These are phyloP conservation scores for Parambassis ranga DNA, from an alignment of 2,797 vertebrate species.

Conservation along the genomic window DNA sequence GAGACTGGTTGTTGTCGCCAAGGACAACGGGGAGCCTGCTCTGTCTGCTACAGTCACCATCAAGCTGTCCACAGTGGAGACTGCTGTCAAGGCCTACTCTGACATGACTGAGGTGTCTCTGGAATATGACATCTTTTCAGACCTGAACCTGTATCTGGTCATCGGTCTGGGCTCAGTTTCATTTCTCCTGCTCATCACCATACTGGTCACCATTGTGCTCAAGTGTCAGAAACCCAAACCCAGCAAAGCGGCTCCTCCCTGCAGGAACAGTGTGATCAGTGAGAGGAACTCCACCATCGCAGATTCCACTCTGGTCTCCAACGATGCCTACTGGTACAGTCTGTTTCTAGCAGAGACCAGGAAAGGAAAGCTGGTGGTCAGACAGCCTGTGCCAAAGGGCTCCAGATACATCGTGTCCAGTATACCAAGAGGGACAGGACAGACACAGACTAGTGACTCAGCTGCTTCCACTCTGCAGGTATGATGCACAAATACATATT, in stretches of 20 bases:
- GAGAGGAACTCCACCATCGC: constrained; percentile 58
- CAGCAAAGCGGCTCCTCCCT: constrained; percentile 47
- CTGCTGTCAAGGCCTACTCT: constrained; percentile 50
- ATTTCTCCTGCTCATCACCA: constrained; percentile 38
- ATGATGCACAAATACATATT: too few species aligned
- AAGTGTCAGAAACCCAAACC: constrained; percentile 60
- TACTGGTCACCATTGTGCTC: constrained; percentile 47
- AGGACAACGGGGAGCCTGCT: constrained; percentile 60
- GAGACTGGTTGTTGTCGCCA: constrained; percentile 55
- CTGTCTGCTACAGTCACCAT: constrained; percentile 66
- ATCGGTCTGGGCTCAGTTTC: constrained; percentile 34
- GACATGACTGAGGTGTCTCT: constrained; percentile 58
- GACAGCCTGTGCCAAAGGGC: constrained; percentile 65
- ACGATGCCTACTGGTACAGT: constrained; percentile 68
- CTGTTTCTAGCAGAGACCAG: constrained; percentile 63
- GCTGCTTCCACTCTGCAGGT: background rate
- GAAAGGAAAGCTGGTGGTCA: constrained; percentile 65
- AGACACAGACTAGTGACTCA: constrained; percentile 49
- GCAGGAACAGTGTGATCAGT: constrained; percentile 56
- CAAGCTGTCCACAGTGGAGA: constrained; percentile 63
- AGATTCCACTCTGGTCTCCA: constrained; percentile 59
- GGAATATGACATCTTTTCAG: constrained; percentile 64
- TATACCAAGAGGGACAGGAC: constrained; percentile 55
- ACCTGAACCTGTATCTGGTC: constrained; percentile 63
- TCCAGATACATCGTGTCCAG: constrained; percentile 70